Evolutionary conservation across 2,888 invertebrate species (phyloP), one percentile per base, ranked within the genome.

Genomic region (Caenorhabditis imperialis): DNA sequence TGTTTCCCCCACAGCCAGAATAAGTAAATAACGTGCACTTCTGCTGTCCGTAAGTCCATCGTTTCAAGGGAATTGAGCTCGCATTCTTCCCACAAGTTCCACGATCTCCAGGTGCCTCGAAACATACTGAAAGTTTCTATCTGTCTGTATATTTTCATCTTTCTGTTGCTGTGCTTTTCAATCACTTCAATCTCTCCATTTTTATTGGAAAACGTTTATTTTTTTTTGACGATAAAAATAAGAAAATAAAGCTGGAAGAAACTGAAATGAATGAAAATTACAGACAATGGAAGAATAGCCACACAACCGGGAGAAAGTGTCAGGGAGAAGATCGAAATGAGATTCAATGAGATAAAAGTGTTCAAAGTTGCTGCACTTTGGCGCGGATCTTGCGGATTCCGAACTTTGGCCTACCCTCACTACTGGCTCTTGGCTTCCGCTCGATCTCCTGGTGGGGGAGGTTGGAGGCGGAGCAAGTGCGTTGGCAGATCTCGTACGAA

Each of bases 1-100:
- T 38, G 37, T 72, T 82, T 1, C 84, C 84, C 22, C 78, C 81
- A 42, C 84, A 84, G 2, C 84, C 84, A 12, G 67, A 78, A 63
- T 74, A 77, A 8, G 44, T 75, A 40, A 79, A 81, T 2, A 55
- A 37, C 1, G 55, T 35, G 33, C 77, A 73, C 42, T 71, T 70
- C 16, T 74, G 55, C 20, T 50, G 18, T 22, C 67, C 44, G 37
- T 82, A 82, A 2, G 76, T 78, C 78, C 80, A 83, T 57, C 81
- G 44, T 42, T 74, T 60, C 6, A 78, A 54, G 2, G 83, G 76
- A 20, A 48, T 18, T 8, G 62, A 42, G 6, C 67, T 75, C 22
- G 74, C 40, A 35, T 80, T 79, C 23, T 70, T 74, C 1, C 57
- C 35, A 51, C 84, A 85, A 3, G 57, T 67, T 27, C 83, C 83